phyloP scores from a whole-genome alignment of 2,797 vertebrate genomes.

The Notolabrus celidotus region DNA sequence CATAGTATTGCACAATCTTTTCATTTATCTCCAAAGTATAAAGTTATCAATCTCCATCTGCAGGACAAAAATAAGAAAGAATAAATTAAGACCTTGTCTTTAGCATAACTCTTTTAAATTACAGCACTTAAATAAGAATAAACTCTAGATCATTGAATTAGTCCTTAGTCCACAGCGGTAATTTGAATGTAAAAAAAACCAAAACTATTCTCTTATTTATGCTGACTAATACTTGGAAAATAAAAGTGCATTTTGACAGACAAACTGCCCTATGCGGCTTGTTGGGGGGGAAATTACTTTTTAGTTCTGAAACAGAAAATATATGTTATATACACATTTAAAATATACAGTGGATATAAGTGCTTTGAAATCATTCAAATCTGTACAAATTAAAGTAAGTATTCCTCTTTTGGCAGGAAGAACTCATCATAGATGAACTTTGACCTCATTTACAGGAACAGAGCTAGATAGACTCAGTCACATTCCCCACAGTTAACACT shows the following conservation, averaged over 20 bases:
- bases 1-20: conserved; percentile 96
- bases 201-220: conserved; percentile 60
- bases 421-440: conserved; percentile 75
- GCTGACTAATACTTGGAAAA: conserved; percentile 78
- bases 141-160: conserved; percentile 82
- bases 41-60: conserved; percentile 84
- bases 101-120: conserved; percentile 82
- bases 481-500: conserved; percentile 56
- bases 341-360: conserved; percentile 80
- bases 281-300: conserved; percentile 41
- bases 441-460: conserved; percentile 59
- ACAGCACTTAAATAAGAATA: conserved; percentile 85
- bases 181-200: conserved; percentile 66
- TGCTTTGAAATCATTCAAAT: conserved; percentile 74
- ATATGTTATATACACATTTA: conserved; percentile 78
- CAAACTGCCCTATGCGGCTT: conserved; percentile 70
- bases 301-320: conserved; percentile 77
- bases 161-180: conserved; percentile 76
- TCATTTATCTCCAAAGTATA: conserved; percentile 94
- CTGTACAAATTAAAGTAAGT: conserved; percentile 78
- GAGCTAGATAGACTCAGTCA: conserved; percentile 48
- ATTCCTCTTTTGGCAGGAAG: conserved; percentile 82
- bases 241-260: conserved; percentile 82
- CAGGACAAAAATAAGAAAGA: conserved; percentile 79
- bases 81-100: conserved; percentile 87